phyloP scores from a whole-genome alignment of 2,888 invertebrate species.

The Choristoneura rosaceana region DNA sequence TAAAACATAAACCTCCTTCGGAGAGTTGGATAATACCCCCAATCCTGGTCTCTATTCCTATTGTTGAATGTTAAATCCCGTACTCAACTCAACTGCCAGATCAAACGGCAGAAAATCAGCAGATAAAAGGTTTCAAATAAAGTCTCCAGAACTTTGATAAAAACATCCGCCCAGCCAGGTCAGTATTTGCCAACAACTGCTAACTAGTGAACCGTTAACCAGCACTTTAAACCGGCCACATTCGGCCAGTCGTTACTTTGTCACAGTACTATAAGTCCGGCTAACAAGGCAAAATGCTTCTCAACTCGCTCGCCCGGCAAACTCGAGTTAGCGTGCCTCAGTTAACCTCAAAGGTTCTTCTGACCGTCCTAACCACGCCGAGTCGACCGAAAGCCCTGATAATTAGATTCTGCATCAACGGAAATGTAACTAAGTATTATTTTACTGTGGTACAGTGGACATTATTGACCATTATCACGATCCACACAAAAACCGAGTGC shows the following conservation, averaged over 20 bases:
- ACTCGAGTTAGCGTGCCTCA: conserved; percentile 16
- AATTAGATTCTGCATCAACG: conserved; percentile 5
- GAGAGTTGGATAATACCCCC: too few relatives aligned
- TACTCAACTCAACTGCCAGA: too few relatives aligned
- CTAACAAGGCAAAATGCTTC: conserved; percentile 6
- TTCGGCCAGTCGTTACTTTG: background rate
- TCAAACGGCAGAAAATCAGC: too few relatives aligned
- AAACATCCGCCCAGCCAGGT: too few relatives aligned
- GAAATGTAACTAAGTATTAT: background rate
- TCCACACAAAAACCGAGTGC: too few relatives aligned
- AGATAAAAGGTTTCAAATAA: too few relatives aligned
- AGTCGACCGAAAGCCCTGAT: conserved; percentile 13
- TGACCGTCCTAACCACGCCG: conserved; percentile 10
- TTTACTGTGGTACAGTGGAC: background rate
- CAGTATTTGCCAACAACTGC: background rate
- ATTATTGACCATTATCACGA: too few relatives aligned
- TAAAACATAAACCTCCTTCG: too few relatives aligned
- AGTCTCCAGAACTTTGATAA: too few relatives aligned
- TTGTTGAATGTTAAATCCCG: too few relatives aligned
- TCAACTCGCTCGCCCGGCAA: conserved; percentile 13
- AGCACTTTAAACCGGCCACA: background rate
- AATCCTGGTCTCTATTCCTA: too few relatives aligned
- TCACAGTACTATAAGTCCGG: background rate
- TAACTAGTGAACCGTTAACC: background rate
- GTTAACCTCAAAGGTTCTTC: conserved; percentile 25